phyloP scores from a whole-genome alignment of 2,797 vertebrate genomes.

The Cebuella pygmaea region DNA sequence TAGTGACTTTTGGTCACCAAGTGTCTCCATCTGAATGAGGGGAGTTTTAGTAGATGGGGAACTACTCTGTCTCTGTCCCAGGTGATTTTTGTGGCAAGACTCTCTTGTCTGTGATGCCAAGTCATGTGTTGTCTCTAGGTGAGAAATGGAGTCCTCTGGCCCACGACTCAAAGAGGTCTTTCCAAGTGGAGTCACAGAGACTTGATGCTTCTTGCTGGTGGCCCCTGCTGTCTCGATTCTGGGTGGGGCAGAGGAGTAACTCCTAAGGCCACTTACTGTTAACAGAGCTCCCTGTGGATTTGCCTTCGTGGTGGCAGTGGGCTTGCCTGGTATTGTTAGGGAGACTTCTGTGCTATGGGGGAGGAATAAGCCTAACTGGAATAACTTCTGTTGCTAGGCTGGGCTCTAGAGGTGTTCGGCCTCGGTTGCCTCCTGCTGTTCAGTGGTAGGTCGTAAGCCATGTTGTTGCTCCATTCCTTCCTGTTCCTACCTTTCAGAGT shows the following conservation, averaged over 20 bases:
- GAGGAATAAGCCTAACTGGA: background rate
- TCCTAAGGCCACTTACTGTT: background rate
- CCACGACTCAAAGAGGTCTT: background rate
- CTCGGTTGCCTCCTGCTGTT: background rate
- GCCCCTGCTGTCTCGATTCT: fast-evolving
- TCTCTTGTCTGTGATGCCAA: background rate
- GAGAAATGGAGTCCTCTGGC: background rate
- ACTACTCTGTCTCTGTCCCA: background rate
- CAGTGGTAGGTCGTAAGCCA: background rate
- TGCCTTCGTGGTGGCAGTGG: background rate
- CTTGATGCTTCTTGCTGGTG: background rate
- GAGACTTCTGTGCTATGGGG: background rate
- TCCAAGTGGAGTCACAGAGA: background rate
- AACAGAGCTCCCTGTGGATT: background rate
- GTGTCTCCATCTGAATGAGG: background rate
- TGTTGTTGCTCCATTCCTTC: background rate
- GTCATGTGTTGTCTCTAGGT: background rate
- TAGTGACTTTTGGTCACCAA: background rate
- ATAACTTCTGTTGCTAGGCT: background rate
- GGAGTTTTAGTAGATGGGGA: background rate
- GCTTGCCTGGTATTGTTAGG: background rate
- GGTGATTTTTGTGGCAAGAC: background rate
- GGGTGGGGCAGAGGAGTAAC: background rate
- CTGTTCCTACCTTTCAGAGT: background rate
- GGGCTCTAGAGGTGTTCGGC: background rate